These are phyloP conservation scores for Rhea americana DNA, from an alignment of 2,113 vertebrate genomes.

Conservation along the genomic window DNA sequence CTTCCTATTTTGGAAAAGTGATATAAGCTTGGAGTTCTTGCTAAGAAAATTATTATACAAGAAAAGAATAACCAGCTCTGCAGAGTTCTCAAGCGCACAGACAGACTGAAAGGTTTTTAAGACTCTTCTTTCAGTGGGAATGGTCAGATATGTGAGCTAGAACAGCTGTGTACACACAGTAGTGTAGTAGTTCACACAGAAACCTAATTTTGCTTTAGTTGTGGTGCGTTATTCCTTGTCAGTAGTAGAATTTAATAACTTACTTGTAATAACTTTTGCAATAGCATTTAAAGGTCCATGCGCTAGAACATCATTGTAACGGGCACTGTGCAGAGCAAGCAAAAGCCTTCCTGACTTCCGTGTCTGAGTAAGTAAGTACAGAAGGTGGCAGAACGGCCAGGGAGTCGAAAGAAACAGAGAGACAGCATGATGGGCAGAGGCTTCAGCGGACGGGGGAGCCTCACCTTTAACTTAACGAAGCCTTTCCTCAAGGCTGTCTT, in stretches of 20 bases:
- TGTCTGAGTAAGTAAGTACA: neutral
- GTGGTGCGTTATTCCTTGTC: neutral
- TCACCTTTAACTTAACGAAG: neutral
- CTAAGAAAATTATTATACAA: neutral
- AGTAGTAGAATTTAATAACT: neutral
- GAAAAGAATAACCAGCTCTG: neutral
- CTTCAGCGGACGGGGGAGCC: neutral
- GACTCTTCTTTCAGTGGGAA: neutral
- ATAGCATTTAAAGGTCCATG: rapidly evolving
- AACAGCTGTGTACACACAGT: neutral
- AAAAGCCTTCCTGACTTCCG: neutral
- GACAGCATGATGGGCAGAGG: neutral
- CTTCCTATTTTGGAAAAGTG: neutral
- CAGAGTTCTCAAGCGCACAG: neutral
- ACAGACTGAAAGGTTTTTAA: neutral
- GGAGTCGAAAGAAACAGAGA: neutral
- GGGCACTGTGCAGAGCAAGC: neutral
- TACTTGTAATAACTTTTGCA: neutral
- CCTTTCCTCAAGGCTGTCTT: neutral
- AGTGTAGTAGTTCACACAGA: neutral
- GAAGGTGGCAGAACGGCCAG: no score
- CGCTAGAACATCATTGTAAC: neutral
- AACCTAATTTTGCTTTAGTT: neutral
- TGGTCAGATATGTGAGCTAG: neutral
- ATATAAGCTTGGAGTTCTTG: neutral